These are phyloP conservation scores for Caenorhabditis sp. DNA, from an alignment of 2,888 invertebrate genomes.

Conservation along the genomic window DNA sequence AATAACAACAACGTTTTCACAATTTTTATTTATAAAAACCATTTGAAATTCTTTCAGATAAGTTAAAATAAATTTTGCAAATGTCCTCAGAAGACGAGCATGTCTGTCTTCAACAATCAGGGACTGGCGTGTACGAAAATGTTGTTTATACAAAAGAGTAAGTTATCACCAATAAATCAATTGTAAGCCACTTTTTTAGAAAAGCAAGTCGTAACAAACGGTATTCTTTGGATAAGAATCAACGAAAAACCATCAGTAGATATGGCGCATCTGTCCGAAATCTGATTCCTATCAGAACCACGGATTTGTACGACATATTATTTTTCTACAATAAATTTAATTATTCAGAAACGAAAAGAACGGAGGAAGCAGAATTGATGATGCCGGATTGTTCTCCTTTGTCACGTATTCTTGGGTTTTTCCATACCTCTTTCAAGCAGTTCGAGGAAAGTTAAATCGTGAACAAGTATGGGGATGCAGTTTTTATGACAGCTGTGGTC, in stretches of 20 bases:
- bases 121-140: constrained; percentile 63
- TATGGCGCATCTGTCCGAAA: constrained; percentile 50
- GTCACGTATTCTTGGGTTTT: constrained; percentile 84
- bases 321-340: constrained; percentile 6
- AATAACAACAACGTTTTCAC: too few species aligned
- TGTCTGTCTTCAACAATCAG: constrained; percentile 43
- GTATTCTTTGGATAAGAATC: constrained; percentile 16
- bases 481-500: constrained; percentile 83
- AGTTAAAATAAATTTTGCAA: constrained; percentile 6
- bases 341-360: constrained; percentile 40
- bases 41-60: too few species aligned
- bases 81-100: constrained; percentile 58
- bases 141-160: constrained; percentile 60
- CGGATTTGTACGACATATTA: constrained; percentile 24
- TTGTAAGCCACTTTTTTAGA: constrained; percentile 3
- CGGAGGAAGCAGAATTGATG: constrained; percentile 79
- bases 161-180: neutral
- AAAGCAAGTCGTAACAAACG: constrained; percentile 19
- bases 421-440: constrained; percentile 83
- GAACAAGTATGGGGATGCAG: constrained; percentile 82
- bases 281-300: constrained; percentile 53
- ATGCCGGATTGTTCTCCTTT: constrained; percentile 84
- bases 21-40: too few species aligned
- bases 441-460: constrained; percentile 68
- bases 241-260: constrained; percentile 39